These are phyloP conservation scores for Cuculus canorus DNA, from an alignment of 2,797 vertebrate species.

Conservation along the genomic window DNA sequence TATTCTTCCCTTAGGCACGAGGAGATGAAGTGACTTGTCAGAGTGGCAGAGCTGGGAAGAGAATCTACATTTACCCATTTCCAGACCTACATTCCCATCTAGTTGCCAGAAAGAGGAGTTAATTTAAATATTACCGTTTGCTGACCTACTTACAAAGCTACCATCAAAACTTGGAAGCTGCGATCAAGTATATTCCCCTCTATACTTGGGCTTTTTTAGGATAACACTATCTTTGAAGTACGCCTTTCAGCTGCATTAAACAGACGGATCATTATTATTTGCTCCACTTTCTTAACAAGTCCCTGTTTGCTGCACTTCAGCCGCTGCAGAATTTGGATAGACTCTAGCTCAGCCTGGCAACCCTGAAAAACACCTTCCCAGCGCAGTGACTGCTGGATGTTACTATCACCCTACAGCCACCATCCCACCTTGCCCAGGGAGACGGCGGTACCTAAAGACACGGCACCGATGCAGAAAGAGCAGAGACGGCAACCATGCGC, in stretches of 20 bases:
- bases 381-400: background rate
- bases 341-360: background rate
- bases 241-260: constrained; percentile 46
- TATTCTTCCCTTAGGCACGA: constrained; percentile 41
- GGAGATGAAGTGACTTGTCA: constrained; percentile 61
- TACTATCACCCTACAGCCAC: background rate
- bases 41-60: constrained; percentile 51
- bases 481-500: background rate
- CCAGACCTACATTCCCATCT: constrained; percentile 56
- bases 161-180: constrained; percentile 21
- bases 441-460: background rate
- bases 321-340: background rate
- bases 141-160: constrained; percentile 45
- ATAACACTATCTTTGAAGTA: constrained; percentile 57
- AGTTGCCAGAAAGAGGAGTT: constrained; percentile 52
- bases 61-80: constrained; percentile 22
- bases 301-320: constrained; percentile 21
- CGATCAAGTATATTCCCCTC: constrained; percentile 30
- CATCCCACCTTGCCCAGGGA: background rate
- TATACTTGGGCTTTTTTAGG: constrained; percentile 38
- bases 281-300: constrained; percentile 63
- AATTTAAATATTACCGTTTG: constrained; percentile 65
- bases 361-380: background rate
- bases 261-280: constrained; percentile 58
- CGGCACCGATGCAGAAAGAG: background rate